Evolutionary conservation across 2,113 vertebrate species (phyloP).

Genomic region (Platichthys stellatus): DNA sequence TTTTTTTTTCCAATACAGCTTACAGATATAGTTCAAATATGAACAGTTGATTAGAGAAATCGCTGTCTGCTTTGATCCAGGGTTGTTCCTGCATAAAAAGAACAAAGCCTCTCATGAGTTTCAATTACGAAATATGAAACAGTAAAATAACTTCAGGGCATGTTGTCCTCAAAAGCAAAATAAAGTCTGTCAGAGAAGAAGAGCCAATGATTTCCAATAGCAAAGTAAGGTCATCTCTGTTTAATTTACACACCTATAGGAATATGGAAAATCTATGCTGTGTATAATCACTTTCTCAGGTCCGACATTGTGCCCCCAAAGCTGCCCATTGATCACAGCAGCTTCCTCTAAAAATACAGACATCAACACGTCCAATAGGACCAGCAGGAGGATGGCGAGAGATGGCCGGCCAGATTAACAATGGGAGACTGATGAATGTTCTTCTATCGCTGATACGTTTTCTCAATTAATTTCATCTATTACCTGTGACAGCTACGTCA

Average conservation of each 20-base stretch:
- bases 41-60: neutral
- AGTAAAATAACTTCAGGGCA: slow-evolving; percentile 33
- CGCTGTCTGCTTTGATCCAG: neutral
- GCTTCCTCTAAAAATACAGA: slow-evolving; percentile 52
- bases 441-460: slow-evolving; percentile 48
- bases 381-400: neutral
- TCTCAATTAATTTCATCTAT: slow-evolving; percentile 64
- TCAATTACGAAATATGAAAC: slow-evolving; percentile 15
- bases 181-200: slow-evolving; percentile 49
- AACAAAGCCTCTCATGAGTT: neutral
- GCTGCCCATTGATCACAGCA: slow-evolving; percentile 44
- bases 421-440: slow-evolving; percentile 43
- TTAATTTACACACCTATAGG: slow-evolving; percentile 66
- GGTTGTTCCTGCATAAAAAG: neutral
- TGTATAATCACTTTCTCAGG: slow-evolving; percentile 61
- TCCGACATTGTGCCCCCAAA: neutral
- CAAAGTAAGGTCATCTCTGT: slow-evolving; percentile 63
- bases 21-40: too few relatives aligned
- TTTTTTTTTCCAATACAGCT: too few relatives aligned
- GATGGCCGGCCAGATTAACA: slow-evolving; percentile 39
- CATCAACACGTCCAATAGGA: slow-evolving; percentile 25
- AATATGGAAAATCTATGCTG: slow-evolving; percentile 74
- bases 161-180: slow-evolving; percentile 57
- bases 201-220: slow-evolving; percentile 68
- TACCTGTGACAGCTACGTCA: slow-evolving; percentile 38